Evolutionary conservation across 2,888 invertebrate genomes (phyloP).

Genomic region (Drosophila buzzatii): DNA sequence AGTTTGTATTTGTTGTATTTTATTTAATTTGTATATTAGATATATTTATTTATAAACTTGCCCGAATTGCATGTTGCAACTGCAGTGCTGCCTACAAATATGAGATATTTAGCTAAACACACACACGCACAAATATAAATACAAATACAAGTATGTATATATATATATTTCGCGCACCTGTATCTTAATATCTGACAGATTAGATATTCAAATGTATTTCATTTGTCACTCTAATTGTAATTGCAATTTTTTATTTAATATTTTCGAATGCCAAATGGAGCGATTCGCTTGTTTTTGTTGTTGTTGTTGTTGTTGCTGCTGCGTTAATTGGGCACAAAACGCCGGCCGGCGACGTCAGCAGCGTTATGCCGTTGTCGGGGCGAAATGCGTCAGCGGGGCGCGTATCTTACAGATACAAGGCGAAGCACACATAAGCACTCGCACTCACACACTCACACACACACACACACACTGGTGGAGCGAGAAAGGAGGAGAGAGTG

Average conservation of each 20-base stretch:
- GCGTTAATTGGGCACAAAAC: constrained; percentile 83
- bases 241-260: constrained; percentile 22
- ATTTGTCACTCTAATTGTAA: constrained; percentile 19
- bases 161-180: not conserved
- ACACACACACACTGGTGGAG: not conserved
- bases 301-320: constrained; percentile 76
- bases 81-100: constrained; percentile 35
- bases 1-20: constrained; percentile 17
- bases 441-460: constrained; percentile 8
- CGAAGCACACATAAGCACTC: constrained; percentile 21
- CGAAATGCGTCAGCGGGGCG: constrained; percentile 72
- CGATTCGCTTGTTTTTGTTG: constrained; percentile 44
- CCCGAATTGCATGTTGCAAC: constrained; percentile 26
- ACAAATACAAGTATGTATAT: not conserved
- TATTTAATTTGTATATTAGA: constrained; percentile 30
- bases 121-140: not conserved
- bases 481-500: not conserved
- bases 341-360: constrained; percentile 81
- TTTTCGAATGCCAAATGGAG: constrained; percentile 34
- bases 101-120: constrained; percentile 23
- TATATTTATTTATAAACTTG: constrained; percentile 54
- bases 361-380: constrained; percentile 22
- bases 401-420: constrained; percentile 75
- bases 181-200: constrained; percentile 22
- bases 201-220: constrained; percentile 25